phyloP scores from a whole-genome alignment of 2,797 vertebrate species.

The Enteromius afrohamiltoni region DNA sequence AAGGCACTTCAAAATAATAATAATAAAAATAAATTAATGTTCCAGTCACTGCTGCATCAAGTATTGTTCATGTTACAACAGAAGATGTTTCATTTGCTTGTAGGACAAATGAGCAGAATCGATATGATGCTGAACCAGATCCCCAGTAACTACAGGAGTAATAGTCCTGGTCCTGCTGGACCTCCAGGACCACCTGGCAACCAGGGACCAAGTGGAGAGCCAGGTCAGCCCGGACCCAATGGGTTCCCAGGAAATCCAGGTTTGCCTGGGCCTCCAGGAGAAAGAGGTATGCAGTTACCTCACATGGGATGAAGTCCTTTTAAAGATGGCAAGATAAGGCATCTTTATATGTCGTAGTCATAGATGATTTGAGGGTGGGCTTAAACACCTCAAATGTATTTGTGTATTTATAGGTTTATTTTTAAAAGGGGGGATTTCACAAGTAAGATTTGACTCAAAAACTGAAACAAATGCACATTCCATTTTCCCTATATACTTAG shows the following conservation, averaged over 20 bases:
- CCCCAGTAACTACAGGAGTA: slow-evolving; percentile 92
- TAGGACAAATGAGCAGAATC: slow-evolving; percentile 96
- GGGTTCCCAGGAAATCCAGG: slow-evolving; percentile 94
- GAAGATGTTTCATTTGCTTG: neutral
- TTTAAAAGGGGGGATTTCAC: neutral
- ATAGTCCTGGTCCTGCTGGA: slow-evolving; percentile 88
- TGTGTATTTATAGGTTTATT: neutral
- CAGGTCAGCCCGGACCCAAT: slow-evolving; percentile 86
- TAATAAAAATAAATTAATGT: neutral
- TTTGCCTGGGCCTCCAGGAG: slow-evolving; percentile 88
- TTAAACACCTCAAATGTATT: neutral
- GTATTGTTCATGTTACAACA: neutral
- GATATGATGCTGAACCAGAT: slow-evolving; percentile 98
- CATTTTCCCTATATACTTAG: neutral
- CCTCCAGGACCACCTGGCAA: slow-evolving; percentile 89
- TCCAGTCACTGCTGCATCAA: neutral
- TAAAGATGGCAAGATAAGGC: neutral
- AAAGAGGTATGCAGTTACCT: slow-evolving; percentile 82
- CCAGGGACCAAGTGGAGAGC: slow-evolving; percentile 87
- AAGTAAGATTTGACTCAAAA: neutral
- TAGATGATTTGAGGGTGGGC: neutral
- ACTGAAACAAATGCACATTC: neutral
- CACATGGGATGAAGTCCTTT: neutral
- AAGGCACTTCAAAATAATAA: slow-evolving; percentile 36
- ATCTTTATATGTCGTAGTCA: neutral